A percentile compares a stretch with the other conserved stretches of the same genome.
phyloP scores from a whole-genome alignment of 2,888 invertebrate genomes.

The Catocala nupta region DNA sequence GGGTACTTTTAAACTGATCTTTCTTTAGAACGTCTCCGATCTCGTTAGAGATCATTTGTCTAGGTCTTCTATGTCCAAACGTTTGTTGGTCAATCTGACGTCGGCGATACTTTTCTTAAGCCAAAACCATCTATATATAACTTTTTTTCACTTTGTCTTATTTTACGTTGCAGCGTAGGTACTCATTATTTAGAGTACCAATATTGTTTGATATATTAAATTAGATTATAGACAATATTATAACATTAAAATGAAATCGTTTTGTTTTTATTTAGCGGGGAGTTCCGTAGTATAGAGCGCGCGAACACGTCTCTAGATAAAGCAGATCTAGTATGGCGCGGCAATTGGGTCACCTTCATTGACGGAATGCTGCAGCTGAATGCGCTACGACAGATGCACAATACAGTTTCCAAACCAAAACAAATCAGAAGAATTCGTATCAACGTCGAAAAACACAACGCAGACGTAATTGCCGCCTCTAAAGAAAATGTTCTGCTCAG shows the following conservation, averaged over 20 bases:
- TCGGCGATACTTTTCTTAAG: too few species aligned
- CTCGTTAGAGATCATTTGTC: too few species aligned
- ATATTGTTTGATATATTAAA: too few species aligned
- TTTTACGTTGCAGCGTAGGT: too few species aligned
- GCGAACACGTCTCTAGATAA: background rate
- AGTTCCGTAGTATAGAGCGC: slow-evolving; percentile 7
- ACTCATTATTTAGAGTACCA: too few species aligned
- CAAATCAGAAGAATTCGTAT: slow-evolving; percentile 48
- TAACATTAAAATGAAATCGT: background rate
- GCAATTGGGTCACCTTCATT: slow-evolving; percentile 87
- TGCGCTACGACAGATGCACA: slow-evolving; percentile 86
- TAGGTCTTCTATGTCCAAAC: too few species aligned
- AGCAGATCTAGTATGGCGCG: slow-evolving; percentile 1
- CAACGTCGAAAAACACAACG: slow-evolving; percentile 33
- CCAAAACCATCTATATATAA: too few species aligned
- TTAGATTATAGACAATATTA: too few species aligned
- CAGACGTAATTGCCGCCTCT: background rate
- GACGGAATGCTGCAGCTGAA: slow-evolving; percentile 93
- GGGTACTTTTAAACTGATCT: too few species aligned
- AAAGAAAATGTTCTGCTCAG: slow-evolving; percentile 15
- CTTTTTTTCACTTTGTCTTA: too few species aligned
- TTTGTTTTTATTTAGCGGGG: background rate
- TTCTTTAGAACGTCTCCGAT: too few species aligned
- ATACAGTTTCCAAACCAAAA: slow-evolving; percentile 89
- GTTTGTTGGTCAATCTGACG: too few species aligned